phyloP scores from a whole-genome alignment of 2,888 invertebrate genomes.

The Stenoptilia bipunctidactyla region DNA sequence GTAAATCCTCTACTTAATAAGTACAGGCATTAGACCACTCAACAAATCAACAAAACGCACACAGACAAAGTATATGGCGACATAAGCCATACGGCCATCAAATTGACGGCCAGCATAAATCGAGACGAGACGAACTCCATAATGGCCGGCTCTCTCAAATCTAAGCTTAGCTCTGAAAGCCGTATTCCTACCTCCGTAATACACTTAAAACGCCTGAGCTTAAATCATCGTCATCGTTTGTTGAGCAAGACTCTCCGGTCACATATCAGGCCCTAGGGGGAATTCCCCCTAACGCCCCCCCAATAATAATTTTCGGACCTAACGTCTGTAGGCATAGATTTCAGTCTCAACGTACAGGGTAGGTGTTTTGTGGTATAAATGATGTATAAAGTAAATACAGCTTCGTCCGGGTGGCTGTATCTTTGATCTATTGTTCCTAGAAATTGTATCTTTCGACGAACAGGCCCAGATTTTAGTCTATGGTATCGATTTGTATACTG shows the following conservation, averaged over 20 bases:
- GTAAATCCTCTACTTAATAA: too few relatives aligned
- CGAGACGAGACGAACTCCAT: conserved; percentile 40
- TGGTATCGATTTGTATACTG: too few relatives aligned
- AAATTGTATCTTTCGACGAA: conserved; percentile 3
- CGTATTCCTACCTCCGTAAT: conserved; percentile 64
- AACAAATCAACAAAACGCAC: too few relatives aligned
- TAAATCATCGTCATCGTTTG: conserved; percentile 72
- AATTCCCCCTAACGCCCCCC: conserved; percentile 17
- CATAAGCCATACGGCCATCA: neutral
- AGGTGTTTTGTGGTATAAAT: conserved; percentile 37
- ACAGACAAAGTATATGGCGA: too few relatives aligned
- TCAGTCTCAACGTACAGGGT: conserved; percentile 52
- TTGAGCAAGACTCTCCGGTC: conserved; percentile 71
- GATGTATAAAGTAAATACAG: conserved; percentile 37
- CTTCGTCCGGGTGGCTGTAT: conserved; percentile 9
- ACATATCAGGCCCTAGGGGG: conserved; percentile 62
- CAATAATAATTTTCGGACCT: conserved; percentile 55
- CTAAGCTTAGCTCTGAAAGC: conserved; percentile 61
- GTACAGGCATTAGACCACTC: too few relatives aligned
- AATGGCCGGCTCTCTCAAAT: conserved; percentile 62
- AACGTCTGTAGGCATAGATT: conserved; percentile 56
- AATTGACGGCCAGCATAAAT: conserved; percentile 37
- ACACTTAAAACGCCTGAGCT: conserved; percentile 69
- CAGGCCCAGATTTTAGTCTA: too few relatives aligned
- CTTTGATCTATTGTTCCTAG: neutral